Percentiles rank a stretch among this genome's conserved stretches.
These are phyloP conservation scores for Apostichopus parvimensis DNA, from an alignment of 35 echinoderm and acorn worm species.

Conservation along the genomic window DNA sequence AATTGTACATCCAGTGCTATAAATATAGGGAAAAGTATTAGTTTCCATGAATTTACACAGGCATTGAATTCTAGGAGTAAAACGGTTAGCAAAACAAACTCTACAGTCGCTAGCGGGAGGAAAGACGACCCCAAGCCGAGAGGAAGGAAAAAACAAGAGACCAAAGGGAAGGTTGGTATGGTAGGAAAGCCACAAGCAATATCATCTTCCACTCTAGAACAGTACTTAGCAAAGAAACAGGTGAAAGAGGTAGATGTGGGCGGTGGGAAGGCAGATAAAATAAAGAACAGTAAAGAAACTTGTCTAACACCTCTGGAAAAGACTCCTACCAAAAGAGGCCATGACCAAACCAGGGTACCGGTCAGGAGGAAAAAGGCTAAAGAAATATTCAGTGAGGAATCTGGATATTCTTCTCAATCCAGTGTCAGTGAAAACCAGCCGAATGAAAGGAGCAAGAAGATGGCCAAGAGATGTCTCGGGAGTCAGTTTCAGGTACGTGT, in stretches of 20 bases:
- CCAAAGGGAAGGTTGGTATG: neutral
- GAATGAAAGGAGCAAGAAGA: neutral
- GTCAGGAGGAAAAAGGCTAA: constrained; percentile 44
- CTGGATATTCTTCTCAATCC: constrained; percentile 38
- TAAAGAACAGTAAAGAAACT: neutral
- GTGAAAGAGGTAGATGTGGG: neutral
- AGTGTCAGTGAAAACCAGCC: constrained; percentile 13
- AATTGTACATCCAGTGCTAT: neutral
- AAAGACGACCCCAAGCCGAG: neutral
- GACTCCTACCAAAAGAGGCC: constrained; percentile 53
- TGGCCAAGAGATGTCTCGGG: constrained; percentile 28
- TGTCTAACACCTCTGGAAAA: neutral
- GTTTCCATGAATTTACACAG: constrained; percentile 28
- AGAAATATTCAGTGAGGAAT: constrained; percentile 16
- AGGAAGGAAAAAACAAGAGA: neutral
- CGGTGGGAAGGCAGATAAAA: neutral
- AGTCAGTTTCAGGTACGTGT: constrained; percentile 25
- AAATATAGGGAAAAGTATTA: neutral
- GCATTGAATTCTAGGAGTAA: neutral
- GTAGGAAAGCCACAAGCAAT: neutral
- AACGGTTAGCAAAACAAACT: neutral
- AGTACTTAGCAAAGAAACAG: constrained; percentile 10
- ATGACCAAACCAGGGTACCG: constrained; percentile 26
- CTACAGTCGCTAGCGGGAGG: neutral
- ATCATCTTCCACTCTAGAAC: constrained; percentile 1